A percentile compares a stretch with the other conserved stretches of the same genome.
Evolutionary conservation across 2,797 vertebrate genomes (phyloP).

Genomic region (Enteromius paludinosus): DNA sequence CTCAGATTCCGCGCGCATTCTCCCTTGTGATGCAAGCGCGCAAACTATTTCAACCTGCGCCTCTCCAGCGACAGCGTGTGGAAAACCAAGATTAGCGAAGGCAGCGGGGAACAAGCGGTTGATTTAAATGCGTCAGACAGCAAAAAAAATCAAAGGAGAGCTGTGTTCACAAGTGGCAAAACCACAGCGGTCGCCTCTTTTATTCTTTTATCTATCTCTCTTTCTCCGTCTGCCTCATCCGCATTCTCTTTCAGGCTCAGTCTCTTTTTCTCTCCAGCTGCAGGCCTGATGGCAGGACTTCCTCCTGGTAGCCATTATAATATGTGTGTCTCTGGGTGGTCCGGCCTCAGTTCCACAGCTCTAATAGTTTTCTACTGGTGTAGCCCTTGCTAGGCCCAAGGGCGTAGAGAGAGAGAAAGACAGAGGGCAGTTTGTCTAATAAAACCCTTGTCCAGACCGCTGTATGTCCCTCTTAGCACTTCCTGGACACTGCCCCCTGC

Average conservation of each 20-base stretch:
- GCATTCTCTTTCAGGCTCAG: conserved; percentile 22
- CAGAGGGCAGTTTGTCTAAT: conserved; percentile 84
- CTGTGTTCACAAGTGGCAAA: conserved; percentile 33
- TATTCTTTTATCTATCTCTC: conserved; percentile 64
- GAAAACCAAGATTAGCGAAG: background rate
- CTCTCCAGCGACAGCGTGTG: background rate
- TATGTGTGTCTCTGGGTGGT: conserved; percentile 91
- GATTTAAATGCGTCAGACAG: conserved; percentile 9
- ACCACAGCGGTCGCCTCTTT: conserved; percentile 60
- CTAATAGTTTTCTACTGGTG: conserved; percentile 87
- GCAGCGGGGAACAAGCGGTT: background rate
- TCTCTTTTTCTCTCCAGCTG: conserved; percentile 68
- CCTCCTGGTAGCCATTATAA: conserved; percentile 83
- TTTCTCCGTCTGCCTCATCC: conserved; percentile 29
- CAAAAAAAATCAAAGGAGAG: conserved; percentile 17
- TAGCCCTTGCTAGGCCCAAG: conserved; percentile 87
- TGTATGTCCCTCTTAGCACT: conserved; percentile 79
- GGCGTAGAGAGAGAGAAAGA: conserved; percentile 34
- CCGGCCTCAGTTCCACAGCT: conserved; percentile 74
- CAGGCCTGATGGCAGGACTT: conserved; percentile 76
- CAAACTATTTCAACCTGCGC: conserved; percentile 26
- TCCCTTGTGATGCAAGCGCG: conserved; percentile 46
- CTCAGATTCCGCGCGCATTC: conserved; percentile 48
- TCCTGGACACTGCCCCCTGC: conserved; percentile 93
- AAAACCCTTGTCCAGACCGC: conserved; percentile 88